Base-by-base conservation (phyloP, 1,140 invertebrate genomes). In the Gryllus bimaculatus region DNA sequence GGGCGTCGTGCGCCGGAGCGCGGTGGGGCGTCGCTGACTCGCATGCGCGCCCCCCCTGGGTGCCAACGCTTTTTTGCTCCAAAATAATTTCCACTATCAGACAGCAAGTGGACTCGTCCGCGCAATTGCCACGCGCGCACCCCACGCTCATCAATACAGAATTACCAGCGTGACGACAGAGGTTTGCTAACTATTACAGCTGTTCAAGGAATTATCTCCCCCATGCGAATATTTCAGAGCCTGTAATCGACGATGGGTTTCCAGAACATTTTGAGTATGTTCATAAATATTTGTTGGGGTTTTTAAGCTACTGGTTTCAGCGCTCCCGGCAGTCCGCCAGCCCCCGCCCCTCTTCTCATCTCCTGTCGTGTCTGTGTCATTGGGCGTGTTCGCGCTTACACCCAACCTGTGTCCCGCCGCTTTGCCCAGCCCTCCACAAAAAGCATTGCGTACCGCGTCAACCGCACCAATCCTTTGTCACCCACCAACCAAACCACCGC, bases 141-240 rank as follows among this genome's bases (percentile, higher is more conserved):
- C 54, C 10, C 2, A 3, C 54, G 54, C 54, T 18, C 54, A 66
- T 66, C 54, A 66, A 66, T 66, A 66, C 54, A 7, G 7, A 66
- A 3, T 66, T 66, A 66, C 10, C 54, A 10, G 54, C 54, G 54
- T 66, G 54, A 66, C 54, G 54, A 7, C 54, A 66, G 54, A 66
- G 54, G 54, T 66, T 66, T 66, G 54, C 54, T 66, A 66, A 66
- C 54, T 66, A 66, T 66, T 66, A 66, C 2, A 66, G 54, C 54
- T 66, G 54, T 66, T 66, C 54, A 66, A 66, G 54, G 54, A 66
- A 66, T 66, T 66, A 66, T 66, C n/a, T 66, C 54, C 54, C 54
- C 54, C 54, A 66, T 66, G 54, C 54, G 54, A 66, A 66, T 66
- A 66, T 66, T 66, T 66, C 54, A 66, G 54, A 66, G 54, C 54